Evolutionary conservation across 2,888 invertebrate genomes (phyloP), one percentile per base, ranked within the genome.

Genomic region (Tetragonisca angustula): DNA sequence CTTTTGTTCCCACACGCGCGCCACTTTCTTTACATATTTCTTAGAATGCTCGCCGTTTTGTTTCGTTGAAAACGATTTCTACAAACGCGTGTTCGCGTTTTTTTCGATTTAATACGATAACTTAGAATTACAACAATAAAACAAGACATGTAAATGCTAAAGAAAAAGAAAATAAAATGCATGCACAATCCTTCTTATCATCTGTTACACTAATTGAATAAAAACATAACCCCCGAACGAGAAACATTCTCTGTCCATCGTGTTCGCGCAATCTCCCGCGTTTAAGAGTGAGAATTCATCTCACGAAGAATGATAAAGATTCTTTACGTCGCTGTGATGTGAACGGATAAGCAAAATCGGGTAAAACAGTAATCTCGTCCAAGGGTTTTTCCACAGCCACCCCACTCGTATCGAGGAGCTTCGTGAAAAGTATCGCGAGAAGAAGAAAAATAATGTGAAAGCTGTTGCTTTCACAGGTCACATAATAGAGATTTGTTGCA

Each of bases 401-500:
- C 62, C 43, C 62, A 6, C 19, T 64, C 19, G 2, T 9, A n/a
- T 52, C n/a, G 21, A 15, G 19, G 50, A 24, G 75, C 21, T 56
- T 75, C 67, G 67, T 67, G 77, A 27, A 72, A 21, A 27, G n/a
- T 11, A 17, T 36, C 69, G 19, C 43, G 49, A 52, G 27, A 36
- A 13, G n/a, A 13, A 36, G 3, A 43, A 52, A 27, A 15, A 32
- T 32, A 21, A 32, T 54, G 69, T n/a, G n/a, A n/a, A 43, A 65
- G 65, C 65, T n/a, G 36, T 24, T 27, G 50, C 50, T 67, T 36
- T 24, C 50, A 43, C n/a, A 32, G 19, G n/a, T 36, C 36, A 27
- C 71, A 62, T 52, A 71, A 24, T 70, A 61, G 61, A 70, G 21
- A 69, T 68, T 54, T 52, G 78, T 86, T 65, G 43, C 87, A 90